These are phyloP conservation scores for Platalea minor DNA, from an alignment of 2,797 vertebrate genomes.

Conservation along the genomic window DNA sequence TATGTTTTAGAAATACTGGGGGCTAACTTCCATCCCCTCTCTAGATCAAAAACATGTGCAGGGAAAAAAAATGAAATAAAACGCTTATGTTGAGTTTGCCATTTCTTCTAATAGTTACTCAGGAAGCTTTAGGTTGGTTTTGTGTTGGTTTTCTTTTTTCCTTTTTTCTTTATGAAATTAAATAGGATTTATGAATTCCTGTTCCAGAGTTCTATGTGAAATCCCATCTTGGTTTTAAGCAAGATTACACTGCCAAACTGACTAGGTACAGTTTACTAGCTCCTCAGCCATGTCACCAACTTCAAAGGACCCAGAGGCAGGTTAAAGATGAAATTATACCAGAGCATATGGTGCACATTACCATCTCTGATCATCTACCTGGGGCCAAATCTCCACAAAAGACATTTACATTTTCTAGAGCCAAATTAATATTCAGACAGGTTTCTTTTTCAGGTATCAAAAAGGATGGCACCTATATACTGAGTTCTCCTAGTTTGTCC, in stretches of 20 bases:
- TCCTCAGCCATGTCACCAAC: not conserved
- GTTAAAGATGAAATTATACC: not conserved
- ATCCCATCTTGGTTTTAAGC: not conserved
- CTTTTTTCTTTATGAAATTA: not conserved
- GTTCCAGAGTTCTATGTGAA: not conserved
- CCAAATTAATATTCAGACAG: not conserved
- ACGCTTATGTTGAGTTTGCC: not conserved
- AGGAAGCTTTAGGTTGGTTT: not conserved
- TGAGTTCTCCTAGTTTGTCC: not conserved
- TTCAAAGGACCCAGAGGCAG: not conserved
- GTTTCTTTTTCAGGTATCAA: not conserved
- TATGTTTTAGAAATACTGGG: not conserved
- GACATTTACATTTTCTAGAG: not conserved
- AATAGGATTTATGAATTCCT: not conserved
- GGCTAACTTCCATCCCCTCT: not conserved
- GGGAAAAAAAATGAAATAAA: not conserved
- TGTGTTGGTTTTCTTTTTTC: not conserved
- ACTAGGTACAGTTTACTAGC: not conserved
- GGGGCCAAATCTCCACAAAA: not conserved
- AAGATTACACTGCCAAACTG: not conserved
- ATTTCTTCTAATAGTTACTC: not conserved
- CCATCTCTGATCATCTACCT: not conserved
- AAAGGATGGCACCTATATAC: not conserved
- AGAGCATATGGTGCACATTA: not conserved
- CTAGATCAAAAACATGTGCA: constrained; percentile 15